These are phyloP conservation scores for Apodemia hepburni DNA, from an alignment of 2,888 invertebrate species.

Conservation along the genomic window DNA sequence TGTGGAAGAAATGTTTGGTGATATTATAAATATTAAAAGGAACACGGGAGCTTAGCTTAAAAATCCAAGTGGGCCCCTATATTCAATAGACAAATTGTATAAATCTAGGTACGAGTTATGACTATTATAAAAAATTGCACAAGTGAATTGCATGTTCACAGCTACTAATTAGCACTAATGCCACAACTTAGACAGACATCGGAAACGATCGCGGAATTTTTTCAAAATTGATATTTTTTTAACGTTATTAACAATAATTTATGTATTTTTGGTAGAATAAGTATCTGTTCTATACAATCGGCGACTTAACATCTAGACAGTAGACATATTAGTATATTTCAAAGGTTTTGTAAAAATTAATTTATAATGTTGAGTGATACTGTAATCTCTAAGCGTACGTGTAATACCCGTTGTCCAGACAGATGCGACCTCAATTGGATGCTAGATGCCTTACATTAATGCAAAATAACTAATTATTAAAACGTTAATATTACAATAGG, in stretches of 20 bases:
- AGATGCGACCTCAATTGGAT: slow-evolving; percentile 70
- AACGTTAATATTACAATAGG: slow-evolving; percentile 76
- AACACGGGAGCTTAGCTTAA: slow-evolving; percentile 60
- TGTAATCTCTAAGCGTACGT: slow-evolving; percentile 68
- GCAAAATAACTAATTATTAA: slow-evolving; percentile 74
- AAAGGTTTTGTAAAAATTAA: slow-evolving; percentile 67
- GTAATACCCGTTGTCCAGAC: slow-evolving; percentile 56
- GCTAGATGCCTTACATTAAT: slow-evolving; percentile 75
- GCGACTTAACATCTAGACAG: slow-evolving; percentile 66
- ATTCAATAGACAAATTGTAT: slow-evolving; percentile 75
- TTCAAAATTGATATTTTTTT: slow-evolving; percentile 48
- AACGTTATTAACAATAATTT: slow-evolving; percentile 45
- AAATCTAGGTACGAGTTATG: slow-evolving; percentile 77
- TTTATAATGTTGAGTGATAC: slow-evolving; percentile 77
- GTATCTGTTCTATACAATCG: slow-evolving; percentile 61
- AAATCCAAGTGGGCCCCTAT: slow-evolving; percentile 71
- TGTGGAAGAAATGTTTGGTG: slow-evolving; percentile 74
- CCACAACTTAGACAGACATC: slow-evolving; percentile 50
- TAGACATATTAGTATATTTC: slow-evolving; percentile 70
- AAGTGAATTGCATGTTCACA: slow-evolving; percentile 78
- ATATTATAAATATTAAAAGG: slow-evolving; percentile 52
- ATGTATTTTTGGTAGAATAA: slow-evolving; percentile 62
- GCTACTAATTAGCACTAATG: slow-evolving; percentile 69
- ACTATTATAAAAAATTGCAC: slow-evolving; percentile 79
- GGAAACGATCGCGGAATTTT: slow-evolving; percentile 55